Conservation (phyloP, 2,113 vertebrate genomes). For the Acanthisitta chloris region DNA sequence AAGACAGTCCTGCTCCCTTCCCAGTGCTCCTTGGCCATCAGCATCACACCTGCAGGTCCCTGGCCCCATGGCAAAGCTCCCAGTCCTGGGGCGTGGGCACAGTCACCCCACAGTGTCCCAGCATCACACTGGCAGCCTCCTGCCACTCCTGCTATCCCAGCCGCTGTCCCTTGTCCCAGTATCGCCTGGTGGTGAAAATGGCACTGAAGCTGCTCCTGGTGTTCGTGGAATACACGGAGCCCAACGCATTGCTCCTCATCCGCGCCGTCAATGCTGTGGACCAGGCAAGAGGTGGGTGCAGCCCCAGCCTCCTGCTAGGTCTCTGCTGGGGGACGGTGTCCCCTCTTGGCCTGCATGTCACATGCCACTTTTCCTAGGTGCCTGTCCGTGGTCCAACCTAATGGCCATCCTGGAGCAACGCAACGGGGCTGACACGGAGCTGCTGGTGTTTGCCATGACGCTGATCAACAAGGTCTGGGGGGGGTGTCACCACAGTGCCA, state of each 20-base stretch:
- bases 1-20: neutral
- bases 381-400: slow-evolving; percentile 83
- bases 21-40: neutral
- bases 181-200: slow-evolving; percentile 92
- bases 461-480: slow-evolving; percentile 91
- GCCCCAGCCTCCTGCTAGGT: accelerated
- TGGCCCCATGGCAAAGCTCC: neutral
- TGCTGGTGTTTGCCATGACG: slow-evolving; percentile 87
- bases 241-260: slow-evolving; percentile 87
- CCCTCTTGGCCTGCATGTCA: accelerated
- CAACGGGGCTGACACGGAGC: slow-evolving; percentile 85
- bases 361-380: slow-evolving; percentile 33
- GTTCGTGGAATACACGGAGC: slow-evolving; percentile 91
- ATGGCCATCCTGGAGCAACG: slow-evolving; percentile 85
- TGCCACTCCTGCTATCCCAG: neutral
- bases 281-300: slow-evolving; percentile 75
- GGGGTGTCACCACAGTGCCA: accelerated
- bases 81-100: neutral
- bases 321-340: accelerated
- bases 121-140: neutral
- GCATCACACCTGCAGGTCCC: neutral
- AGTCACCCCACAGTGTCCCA: neutral
- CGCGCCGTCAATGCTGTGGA: slow-evolving; percentile 82
- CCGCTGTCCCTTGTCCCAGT: slow-evolving; percentile 67
- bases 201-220: slow-evolving; percentile 94